phyloP scores from a whole-genome alignment of 2,113 vertebrate genomes.

The Nesogale talazaci region DNA sequence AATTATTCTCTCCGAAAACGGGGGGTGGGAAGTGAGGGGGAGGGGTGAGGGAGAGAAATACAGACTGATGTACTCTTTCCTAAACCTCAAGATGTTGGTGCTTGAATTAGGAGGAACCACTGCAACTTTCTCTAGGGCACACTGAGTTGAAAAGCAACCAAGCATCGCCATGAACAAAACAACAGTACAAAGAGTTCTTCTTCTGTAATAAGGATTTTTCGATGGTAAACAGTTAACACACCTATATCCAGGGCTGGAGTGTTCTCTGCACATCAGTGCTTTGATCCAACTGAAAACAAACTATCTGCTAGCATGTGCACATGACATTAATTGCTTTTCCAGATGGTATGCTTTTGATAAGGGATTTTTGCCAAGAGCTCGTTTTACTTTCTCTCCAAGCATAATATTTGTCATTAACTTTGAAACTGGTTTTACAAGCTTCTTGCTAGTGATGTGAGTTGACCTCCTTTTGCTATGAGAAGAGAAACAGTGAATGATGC shows the following conservation, averaged over 20 bases:
- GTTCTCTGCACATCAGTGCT: conserved; percentile 50
- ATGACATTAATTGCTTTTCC: conserved; percentile 73
- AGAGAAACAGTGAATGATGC: conserved; percentile 25
- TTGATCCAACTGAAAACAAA: conserved; percentile 61
- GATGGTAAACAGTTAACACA: conserved; percentile 37
- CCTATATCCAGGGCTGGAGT: conserved; percentile 18
- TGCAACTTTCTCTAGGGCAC: conserved; percentile 4
- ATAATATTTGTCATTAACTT: conserved; percentile 79
- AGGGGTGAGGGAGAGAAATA: too few relatives aligned
- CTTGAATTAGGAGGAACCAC: conserved; percentile 19
- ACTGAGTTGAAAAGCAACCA: conserved; percentile 20
- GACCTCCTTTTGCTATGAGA: conserved; percentile 62
- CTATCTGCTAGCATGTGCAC: conserved; percentile 33
- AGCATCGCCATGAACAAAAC: neutral
- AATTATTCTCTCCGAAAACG: conserved; percentile 27
- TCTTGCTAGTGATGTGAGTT: conserved; percentile 46
- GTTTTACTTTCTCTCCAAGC: conserved; percentile 77
- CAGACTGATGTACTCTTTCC: neutral
- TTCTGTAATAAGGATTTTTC: neutral
- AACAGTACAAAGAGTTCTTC: conserved; percentile 16
- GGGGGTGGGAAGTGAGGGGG: too few relatives aligned
- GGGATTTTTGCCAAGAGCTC: conserved; percentile 76
- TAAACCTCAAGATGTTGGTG: neutral
- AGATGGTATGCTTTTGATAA: conserved; percentile 76
- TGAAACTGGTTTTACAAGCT: conserved; percentile 80